Conservation (phyloP, 2,888 invertebrate species). For the Mylabris sibirica region DNA sequence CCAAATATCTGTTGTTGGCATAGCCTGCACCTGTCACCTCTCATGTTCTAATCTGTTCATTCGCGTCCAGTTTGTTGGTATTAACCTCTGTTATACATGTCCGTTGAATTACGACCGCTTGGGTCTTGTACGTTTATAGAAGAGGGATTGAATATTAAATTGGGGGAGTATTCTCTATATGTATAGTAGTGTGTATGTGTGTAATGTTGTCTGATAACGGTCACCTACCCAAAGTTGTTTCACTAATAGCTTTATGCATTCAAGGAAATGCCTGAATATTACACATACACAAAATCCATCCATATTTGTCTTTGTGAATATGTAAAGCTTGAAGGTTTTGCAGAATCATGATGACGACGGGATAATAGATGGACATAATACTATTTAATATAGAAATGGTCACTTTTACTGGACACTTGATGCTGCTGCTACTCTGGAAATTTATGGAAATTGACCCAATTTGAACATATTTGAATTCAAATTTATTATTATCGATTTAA, state of each 20-base stretch:
- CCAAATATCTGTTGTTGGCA: constrained; percentile 45
- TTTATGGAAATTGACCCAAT: constrained; percentile 22
- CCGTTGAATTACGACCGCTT: constrained; percentile 44
- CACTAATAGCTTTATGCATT: constrained; percentile 42
- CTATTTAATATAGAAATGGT: constrained; percentile 9
- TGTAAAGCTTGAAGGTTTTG: constrained; percentile 26
- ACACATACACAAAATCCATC: constrained; percentile 25
- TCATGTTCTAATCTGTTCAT: constrained; percentile 47
- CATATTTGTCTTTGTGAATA: constrained; percentile 22
- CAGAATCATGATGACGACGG: constrained; percentile 17
- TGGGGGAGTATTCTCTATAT: constrained; percentile 31
- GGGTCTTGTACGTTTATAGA: constrained; percentile 37
- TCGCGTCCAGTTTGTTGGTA: constrained; percentile 32
- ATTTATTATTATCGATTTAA: not conserved
- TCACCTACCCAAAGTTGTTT: constrained; percentile 30
- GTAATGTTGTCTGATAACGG: constrained; percentile 43
- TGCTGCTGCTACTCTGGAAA: not conserved
- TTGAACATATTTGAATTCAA: not conserved
- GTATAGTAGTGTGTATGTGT: not conserved
- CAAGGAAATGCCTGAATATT: constrained; percentile 33
- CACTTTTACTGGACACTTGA: constrained; percentile 8
- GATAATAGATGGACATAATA: constrained; percentile 24
- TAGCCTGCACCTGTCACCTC: constrained; percentile 49
- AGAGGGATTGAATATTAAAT: constrained; percentile 46
- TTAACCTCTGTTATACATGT: constrained; percentile 46